phyloP scores from a whole-genome alignment of 2,797 vertebrate genomes.

The Urocyon cinereoargenteus region DNA sequence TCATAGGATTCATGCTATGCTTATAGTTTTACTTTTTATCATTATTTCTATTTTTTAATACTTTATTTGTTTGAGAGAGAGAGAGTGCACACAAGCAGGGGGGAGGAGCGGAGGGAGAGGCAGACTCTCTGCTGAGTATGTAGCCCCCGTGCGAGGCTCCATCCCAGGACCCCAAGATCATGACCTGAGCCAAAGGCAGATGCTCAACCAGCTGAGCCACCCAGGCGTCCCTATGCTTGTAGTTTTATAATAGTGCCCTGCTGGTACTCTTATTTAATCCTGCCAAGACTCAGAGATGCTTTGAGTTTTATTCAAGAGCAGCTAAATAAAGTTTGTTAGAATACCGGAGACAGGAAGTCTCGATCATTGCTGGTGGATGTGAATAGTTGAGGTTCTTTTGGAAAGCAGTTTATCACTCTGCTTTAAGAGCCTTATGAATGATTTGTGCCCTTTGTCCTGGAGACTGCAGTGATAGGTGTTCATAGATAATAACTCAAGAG shows the following conservation, averaged over 20 bases:
- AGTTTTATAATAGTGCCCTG: neutral
- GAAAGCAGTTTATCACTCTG: neutral
- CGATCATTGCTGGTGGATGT: neutral
- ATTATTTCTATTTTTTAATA: too few relatives aligned
- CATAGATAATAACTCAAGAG: neutral
- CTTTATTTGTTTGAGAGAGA: neutral
- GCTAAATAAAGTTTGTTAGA: neutral
- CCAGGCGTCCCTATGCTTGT: neutral
- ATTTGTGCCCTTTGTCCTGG: neutral
- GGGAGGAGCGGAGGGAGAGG: neutral
- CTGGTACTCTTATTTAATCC: neutral
- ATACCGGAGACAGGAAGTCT: neutral
- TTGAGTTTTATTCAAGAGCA: neutral
- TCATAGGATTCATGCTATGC: neutral
- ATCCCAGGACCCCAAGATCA: neutral
- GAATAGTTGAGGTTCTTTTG: neutral
- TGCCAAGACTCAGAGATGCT: constrained; percentile 31
- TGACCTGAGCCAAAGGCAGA: neutral
- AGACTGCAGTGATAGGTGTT: neutral
- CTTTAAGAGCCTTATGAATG: neutral
- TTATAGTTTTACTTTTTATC: neutral
- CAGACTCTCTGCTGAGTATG: neutral
- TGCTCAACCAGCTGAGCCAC: neutral
- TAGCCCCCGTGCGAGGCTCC: neutral
- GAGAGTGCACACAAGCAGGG: neutral